phyloP scores from a whole-genome alignment of 2,113 vertebrate species.

The Onychorhynchus coronatus region DNA sequence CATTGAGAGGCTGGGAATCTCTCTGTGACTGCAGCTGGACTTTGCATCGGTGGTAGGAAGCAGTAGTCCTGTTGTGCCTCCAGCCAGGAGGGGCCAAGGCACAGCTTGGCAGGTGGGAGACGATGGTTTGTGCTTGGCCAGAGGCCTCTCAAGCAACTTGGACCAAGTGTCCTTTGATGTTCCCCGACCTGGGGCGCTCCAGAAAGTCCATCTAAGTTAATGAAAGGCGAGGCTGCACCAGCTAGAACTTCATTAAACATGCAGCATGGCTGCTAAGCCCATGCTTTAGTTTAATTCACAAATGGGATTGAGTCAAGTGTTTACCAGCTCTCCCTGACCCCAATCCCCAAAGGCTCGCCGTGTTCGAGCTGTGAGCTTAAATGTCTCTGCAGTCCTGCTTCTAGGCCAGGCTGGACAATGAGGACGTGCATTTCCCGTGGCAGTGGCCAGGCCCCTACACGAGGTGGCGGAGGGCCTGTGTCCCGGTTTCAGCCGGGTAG shows the following conservation, averaged over 20 bases:
- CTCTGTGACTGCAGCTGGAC: neutral
- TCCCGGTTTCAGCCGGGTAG: neutral
- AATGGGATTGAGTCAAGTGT: neutral
- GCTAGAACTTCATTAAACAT: neutral
- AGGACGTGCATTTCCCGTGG: fast-evolving
- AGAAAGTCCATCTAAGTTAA: neutral
- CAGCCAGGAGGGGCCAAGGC: fast-evolving
- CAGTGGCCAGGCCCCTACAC: fast-evolving
- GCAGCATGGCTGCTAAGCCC: neutral
- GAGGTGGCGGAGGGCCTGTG: fast-evolving
- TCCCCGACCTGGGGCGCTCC: neutral
- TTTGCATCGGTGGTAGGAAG: neutral
- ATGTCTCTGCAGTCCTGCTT: neutral
- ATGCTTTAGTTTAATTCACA: conserved; percentile 8
- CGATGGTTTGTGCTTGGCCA: neutral
- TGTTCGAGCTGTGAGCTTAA: neutral
- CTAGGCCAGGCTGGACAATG: neutral
- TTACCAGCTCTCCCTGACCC: neutral
- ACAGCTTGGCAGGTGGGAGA: neutral
- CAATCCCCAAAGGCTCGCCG: neutral
- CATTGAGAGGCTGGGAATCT: neutral
- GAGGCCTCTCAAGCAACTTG: fast-evolving
- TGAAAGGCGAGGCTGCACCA: neutral
- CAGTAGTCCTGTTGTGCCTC: fast-evolving
- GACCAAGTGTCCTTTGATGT: neutral